Conservation (phyloP, 1,140 invertebrate species). For the Zaprionus tsacasi region DNA sequence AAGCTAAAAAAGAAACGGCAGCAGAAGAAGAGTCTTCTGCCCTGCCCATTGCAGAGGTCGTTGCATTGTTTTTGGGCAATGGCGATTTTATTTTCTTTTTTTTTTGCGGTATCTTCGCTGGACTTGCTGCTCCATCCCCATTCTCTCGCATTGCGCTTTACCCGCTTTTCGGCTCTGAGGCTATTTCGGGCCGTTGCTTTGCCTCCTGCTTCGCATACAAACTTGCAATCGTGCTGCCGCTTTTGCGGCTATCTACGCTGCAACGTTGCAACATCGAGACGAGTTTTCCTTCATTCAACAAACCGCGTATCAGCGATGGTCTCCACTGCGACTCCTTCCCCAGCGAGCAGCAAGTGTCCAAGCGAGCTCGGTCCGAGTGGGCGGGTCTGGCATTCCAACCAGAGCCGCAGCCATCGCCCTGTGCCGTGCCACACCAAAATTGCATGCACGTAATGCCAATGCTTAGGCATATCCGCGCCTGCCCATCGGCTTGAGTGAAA, state of each 20-base stretch:
- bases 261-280: slow-evolving; percentile 33
- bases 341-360: slow-evolving; percentile 65
- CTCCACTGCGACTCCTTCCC: slow-evolving; percentile 20
- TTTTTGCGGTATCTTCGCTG: slow-evolving; percentile 18
- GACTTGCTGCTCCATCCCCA: slow-evolving; percentile 23
- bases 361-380: slow-evolving; percentile 34
- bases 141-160: slow-evolving; percentile 67
- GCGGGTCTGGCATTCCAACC: slow-evolving; percentile 46
- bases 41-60: slow-evolving; percentile 42
- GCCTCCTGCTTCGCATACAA: slow-evolving; percentile 8
- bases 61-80: slow-evolving; percentile 72
- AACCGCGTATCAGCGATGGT: slow-evolving; percentile 70
- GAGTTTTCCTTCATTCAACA: slow-evolving; percentile 67
- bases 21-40: slow-evolving; percentile 7
- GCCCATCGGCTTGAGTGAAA: slow-evolving; percentile 53
- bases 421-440: slow-evolving; percentile 49
- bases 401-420: slow-evolving; percentile 2
- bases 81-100: slow-evolving; percentile 28
- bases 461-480: slow-evolving; percentile 59
- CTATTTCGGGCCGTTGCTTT: slow-evolving; percentile 26
- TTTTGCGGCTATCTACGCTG: slow-evolving; percentile 65
- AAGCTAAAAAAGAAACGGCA: slow-evolving; percentile 5
- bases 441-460: slow-evolving; percentile 63
- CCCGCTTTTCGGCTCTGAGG: slow-evolving; percentile 62
- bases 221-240: slow-evolving; percentile 41